phyloP scores from a whole-genome alignment of 2,113 vertebrate species.

The Haliaeetus leucogaster region DNA sequence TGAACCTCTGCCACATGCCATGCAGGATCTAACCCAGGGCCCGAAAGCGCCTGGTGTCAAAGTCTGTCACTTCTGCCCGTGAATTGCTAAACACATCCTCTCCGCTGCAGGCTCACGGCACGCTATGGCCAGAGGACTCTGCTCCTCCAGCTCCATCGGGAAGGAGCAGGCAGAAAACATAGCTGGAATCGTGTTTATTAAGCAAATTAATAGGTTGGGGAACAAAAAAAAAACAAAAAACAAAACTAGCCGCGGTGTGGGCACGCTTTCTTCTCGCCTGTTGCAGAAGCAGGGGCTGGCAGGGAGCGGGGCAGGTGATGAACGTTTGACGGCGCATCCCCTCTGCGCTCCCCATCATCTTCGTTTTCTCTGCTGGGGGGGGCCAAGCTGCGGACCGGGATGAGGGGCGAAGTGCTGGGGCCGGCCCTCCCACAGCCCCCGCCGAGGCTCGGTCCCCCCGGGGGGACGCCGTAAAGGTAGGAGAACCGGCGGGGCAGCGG shows the following conservation, averaged over 20 bases:
- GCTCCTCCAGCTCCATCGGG: not conserved
- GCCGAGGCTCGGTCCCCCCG: not conserved
- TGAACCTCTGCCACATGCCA: constrained; percentile 27
- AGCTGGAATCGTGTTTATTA: constrained; percentile 6
- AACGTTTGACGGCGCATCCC: fast-evolving
- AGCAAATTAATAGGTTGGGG: constrained; percentile 1
- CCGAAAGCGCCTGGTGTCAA: not conserved
- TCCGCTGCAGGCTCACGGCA: not conserved
- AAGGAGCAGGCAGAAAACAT: not conserved
- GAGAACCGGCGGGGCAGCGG: not conserved
- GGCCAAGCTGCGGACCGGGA: too few relatives aligned
- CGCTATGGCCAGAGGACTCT: not conserved
- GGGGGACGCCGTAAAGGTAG: not conserved
- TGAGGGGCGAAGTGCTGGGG: not conserved
- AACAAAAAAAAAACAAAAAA: too few relatives aligned
- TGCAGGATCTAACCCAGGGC: not conserved
- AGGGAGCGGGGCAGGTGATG: not conserved
- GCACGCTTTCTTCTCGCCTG: not conserved
- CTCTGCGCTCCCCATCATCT: fast-evolving
- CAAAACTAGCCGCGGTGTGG: not conserved
- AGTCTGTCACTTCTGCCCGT: not conserved
- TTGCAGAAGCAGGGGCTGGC: not conserved
- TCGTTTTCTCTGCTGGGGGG: not conserved
- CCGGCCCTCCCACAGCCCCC: not conserved
- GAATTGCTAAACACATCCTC: not conserved